phyloP scores from a whole-genome alignment of 2,888 invertebrate genomes.

The Hyposoter dolosus region DNA sequence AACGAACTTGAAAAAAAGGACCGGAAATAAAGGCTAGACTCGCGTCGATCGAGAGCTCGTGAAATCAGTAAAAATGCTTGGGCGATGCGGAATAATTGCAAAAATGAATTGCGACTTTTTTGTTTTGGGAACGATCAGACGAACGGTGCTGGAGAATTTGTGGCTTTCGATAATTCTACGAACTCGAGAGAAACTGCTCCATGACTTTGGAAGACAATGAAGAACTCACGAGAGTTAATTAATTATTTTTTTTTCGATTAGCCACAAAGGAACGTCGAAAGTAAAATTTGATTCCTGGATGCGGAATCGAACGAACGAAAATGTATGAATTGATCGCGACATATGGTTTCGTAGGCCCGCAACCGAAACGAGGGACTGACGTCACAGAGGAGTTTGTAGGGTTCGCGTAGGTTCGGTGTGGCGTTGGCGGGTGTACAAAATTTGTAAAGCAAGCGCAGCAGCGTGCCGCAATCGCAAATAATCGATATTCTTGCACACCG shows the following conservation, averaged over 20 bases:
- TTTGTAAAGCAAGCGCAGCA: conserved; percentile 71
- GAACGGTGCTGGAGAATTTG: neutral
- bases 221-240: neutral
- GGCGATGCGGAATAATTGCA: no score
- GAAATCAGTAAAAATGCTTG: neutral
- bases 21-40: neutral
- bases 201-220: neutral
- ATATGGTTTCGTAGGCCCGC: neutral
- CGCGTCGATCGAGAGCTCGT: neutral
- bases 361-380: conserved; percentile 5
- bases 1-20: neutral
- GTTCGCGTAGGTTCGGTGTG: conserved; percentile 32
- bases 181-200: neutral
- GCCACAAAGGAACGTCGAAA: neutral
- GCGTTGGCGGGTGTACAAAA: conserved; percentile 53
- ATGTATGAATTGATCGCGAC: neutral
- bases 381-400: conserved; percentile 46
- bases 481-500: conserved; percentile 80
- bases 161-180: neutral
- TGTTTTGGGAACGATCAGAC: no score
- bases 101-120: no score
- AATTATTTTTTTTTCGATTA: neutral
- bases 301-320: neutral
- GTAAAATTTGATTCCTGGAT: neutral
- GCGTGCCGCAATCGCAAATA: conserved; percentile 78